phyloP scores from a whole-genome alignment of 2,888 invertebrate genomes.

The Nephrotoma guestfalica region DNA sequence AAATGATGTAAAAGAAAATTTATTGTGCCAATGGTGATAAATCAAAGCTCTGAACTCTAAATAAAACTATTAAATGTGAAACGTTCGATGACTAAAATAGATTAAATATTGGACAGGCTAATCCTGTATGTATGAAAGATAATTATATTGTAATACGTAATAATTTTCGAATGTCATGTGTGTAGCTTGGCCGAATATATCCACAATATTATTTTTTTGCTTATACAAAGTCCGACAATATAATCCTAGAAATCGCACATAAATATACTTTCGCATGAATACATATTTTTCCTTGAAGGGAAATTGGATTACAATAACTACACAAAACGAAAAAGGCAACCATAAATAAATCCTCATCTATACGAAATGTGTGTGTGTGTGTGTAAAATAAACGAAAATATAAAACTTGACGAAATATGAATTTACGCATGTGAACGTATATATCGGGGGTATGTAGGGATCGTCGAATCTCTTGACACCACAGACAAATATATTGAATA shows the following conservation, averaged over 20 bases:
- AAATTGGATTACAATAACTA: neutral
- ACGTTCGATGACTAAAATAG: neutral
- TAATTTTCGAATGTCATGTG: neutral
- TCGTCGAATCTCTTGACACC: neutral
- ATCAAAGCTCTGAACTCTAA: neutral
- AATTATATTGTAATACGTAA: neutral
- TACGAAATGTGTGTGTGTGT: neutral
- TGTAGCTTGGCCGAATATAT: neutral
- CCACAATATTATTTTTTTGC: neutral
- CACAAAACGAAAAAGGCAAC: neutral
- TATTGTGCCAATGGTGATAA: neutral
- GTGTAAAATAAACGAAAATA: neutral
- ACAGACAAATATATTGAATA: neutral
- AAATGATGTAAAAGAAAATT: neutral
- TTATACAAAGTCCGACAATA: neutral
- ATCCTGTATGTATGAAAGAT: neutral
- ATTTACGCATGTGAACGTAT: neutral
- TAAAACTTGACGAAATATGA: neutral
- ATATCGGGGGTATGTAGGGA: neutral
- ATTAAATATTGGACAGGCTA: neutral
- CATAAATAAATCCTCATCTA: neutral
- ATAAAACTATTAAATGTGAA: neutral
- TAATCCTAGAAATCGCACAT: neutral
- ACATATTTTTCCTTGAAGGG: neutral
- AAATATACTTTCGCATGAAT: neutral